Conservation (phyloP, 2,113 vertebrate genomes). For the Lucifuga dentata region DNA sequence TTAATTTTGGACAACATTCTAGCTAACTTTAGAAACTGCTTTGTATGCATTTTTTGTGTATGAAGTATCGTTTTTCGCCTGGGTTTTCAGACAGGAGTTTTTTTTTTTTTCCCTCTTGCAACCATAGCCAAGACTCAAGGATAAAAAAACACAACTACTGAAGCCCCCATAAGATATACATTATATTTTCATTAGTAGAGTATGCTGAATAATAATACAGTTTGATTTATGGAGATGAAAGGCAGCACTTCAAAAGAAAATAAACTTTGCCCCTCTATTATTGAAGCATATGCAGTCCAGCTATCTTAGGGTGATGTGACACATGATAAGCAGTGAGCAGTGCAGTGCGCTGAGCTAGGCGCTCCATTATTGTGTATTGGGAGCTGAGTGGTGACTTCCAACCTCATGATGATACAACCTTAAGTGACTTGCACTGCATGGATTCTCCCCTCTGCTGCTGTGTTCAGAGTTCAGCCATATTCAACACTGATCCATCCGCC, state of each 20-base stretch:
- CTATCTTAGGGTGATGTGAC: constrained; percentile 1
- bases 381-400: too few species aligned
- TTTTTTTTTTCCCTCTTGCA: constrained; percentile 2
- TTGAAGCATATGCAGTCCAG: constrained; percentile 27
- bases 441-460: too few species aligned
- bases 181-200: constrained; percentile 28
- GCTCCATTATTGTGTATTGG: too few species aligned
- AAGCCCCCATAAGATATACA: constrained; percentile 13
- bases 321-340: too few species aligned
- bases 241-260: constrained; percentile 25
- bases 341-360: too few species aligned
- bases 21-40: constrained; percentile 67
- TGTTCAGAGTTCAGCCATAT: too few species aligned
- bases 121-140: constrained; percentile 1
- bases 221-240: constrained; percentile 20
- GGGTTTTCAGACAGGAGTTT: constrained; percentile 21
- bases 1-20: constrained; percentile 65
- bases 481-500: too few species aligned
- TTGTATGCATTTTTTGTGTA: constrained; percentile 55
- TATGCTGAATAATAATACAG: background rate
- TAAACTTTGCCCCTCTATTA: constrained; percentile 26
- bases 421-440: too few species aligned
- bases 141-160: constrained; percentile 11
- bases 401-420: too few species aligned
- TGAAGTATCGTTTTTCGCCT: constrained; percentile 47